Percentiles rank a stretch among this genome's conserved stretches.
Conservation (phyloP, 2,888 invertebrate species). For the Aleiodes leptofemur region DNA sequence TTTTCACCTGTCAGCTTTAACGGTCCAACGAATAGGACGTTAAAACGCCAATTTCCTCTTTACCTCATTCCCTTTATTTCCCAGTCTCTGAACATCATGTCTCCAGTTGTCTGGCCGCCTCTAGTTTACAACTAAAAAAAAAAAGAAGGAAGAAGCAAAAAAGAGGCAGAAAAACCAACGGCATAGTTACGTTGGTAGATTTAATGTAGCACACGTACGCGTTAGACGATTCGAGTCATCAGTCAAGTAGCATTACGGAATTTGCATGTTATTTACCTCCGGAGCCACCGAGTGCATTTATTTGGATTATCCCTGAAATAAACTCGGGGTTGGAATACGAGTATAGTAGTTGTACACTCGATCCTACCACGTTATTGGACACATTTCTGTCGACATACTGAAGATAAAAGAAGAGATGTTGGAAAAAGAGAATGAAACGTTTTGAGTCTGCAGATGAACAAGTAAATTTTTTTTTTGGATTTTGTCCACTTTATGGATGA, state of each 20-base stretch:
- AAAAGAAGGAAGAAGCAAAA: too few relatives aligned
- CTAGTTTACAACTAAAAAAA: too few relatives aligned
- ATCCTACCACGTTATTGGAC: slow-evolving; percentile 40
- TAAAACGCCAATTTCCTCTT: too few relatives aligned
- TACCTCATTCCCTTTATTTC: too few relatives aligned
- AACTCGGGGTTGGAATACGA: slow-evolving; percentile 64
- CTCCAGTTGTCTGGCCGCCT: not conserved
- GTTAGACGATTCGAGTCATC: slow-evolving; percentile 68
- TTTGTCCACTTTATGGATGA: slow-evolving; percentile 59
- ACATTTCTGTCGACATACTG: slow-evolving; percentile 38
- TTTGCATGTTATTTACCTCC: slow-evolving; percentile 76
- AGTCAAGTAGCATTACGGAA: slow-evolving; percentile 75
- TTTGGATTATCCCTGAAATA: slow-evolving; percentile 76
- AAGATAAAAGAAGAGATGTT: not conserved
- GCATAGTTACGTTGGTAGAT: slow-evolving; percentile 52
- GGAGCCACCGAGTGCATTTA: slow-evolving; percentile 75
- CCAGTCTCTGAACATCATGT: not conserved
- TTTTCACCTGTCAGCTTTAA: slow-evolving; percentile 25
- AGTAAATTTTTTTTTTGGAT: slow-evolving; percentile 67
- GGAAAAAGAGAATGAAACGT: slow-evolving; percentile 21
- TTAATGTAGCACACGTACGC: slow-evolving; percentile 68
- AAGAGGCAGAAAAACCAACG: slow-evolving; percentile 3
- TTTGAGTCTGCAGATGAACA: slow-evolving; percentile 63
- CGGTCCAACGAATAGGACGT: not conserved
- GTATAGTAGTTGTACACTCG: slow-evolving; percentile 49